A percentile compares a stretch with the other conserved stretches of the same genome.
phyloP scores from a whole-genome alignment of 1,140 invertebrate species.

The Odontomachus brunneus region DNA sequence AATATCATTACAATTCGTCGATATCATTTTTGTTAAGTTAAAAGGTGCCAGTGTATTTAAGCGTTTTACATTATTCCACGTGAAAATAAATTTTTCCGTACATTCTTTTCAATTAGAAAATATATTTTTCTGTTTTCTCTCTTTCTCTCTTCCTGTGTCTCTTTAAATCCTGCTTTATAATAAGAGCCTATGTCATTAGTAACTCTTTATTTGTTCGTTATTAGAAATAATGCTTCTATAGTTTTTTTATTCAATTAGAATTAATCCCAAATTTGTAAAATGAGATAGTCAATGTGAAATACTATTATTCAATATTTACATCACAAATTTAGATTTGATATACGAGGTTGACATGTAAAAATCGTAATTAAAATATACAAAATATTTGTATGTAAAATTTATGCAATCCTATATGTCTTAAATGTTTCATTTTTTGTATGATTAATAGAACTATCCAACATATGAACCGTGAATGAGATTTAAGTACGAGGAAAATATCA shows the following conservation, averaged over 20 bases:
- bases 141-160: no score
- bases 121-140: neutral
- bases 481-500: constrained; percentile 28
- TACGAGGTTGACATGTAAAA: neutral
- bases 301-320: no score
- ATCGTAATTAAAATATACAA: neutral
- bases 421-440: neutral
- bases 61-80: neutral
- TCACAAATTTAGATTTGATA: no score
- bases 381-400: neutral
- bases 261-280: neutral
- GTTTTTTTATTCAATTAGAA: neutral
- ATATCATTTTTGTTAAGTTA: neutral
- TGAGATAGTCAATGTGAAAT: neutral
- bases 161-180: neutral
- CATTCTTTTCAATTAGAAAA: neutral
- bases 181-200: neutral
- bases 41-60: neutral
- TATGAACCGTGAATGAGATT: neutral
- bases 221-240: neutral
- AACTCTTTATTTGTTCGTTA: neutral
- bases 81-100: neutral
- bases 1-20: neutral
- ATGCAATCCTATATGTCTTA: neutral
- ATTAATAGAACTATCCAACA: neutral